These are phyloP conservation scores for Sinocyclocheilus anophthalmus DNA, from an alignment of 2,113 vertebrate genomes.

Conservation along the genomic window DNA sequence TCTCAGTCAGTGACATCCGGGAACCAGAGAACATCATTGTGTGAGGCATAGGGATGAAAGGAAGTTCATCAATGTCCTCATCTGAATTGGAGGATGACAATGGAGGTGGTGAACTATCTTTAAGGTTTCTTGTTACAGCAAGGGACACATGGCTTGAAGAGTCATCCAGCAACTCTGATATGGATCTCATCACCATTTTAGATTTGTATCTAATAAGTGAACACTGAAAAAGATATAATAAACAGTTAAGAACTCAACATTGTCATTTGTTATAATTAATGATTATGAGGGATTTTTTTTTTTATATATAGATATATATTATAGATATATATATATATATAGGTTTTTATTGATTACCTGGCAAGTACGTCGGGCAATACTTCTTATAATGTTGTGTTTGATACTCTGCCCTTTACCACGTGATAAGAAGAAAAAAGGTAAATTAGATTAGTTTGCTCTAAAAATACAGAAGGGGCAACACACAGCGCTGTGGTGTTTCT, in stretches of 20 bases:
- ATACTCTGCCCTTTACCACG: constrained; percentile 85
- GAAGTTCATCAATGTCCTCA: constrained; percentile 91
- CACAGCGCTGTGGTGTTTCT: background rate
- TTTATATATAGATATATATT: no score
- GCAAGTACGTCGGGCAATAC: constrained; percentile 90
- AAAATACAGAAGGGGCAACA: background rate
- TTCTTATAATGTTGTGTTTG: constrained; percentile 87
- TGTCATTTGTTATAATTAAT: background rate
- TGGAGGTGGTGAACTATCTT: constrained; percentile 79
- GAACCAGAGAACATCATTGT: constrained; percentile 89
- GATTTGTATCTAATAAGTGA: constrained; percentile 89
- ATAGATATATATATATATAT: no score
- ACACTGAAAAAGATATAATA: background rate
- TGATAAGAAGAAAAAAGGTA: constrained; percentile 71
- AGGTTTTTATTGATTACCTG: constrained; percentile 79
- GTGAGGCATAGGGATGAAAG: constrained; percentile 89
- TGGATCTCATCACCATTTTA: constrained; percentile 91
- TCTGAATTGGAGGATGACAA: constrained; percentile 94
- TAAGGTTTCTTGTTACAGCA: constrained; percentile 84
- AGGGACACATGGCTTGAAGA: constrained; percentile 86
- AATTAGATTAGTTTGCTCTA: background rate
- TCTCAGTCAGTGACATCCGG: constrained; percentile 89
- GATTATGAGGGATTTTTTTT: background rate
- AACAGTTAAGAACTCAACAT: background rate
- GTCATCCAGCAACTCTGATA: constrained; percentile 89